These are phyloP conservation scores for Pollenia amentaria DNA, from an alignment of 2,888 invertebrate species.

Conservation along the genomic window DNA sequence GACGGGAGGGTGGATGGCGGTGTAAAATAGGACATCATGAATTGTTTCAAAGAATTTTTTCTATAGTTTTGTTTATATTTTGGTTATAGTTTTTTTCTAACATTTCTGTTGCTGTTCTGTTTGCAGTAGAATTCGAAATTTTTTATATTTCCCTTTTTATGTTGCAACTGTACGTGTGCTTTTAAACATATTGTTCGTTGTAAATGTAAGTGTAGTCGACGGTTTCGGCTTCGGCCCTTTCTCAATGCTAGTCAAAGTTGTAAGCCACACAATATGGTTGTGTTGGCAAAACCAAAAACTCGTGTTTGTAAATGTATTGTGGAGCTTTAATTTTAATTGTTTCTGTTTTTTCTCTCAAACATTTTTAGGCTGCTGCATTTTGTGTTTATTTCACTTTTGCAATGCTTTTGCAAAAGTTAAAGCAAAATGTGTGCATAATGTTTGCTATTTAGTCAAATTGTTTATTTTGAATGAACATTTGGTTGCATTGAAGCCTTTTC, in stretches of 20 bases:
- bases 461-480: slow-evolving; percentile 38
- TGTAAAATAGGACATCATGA: slow-evolving; percentile 52
- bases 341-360: background rate
- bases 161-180: background rate
- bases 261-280: slow-evolving; percentile 57
- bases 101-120: slow-evolving; percentile 35
- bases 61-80: slow-evolving; percentile 46
- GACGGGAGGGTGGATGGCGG: background rate
- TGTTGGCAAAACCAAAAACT: slow-evolving; percentile 64
- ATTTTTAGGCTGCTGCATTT: slow-evolving; percentile 43
- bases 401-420: background rate
- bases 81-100: slow-evolving; percentile 25
- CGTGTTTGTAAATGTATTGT: slow-evolving; percentile 55
- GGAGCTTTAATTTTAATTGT: slow-evolving; percentile 43
- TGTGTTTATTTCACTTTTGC: slow-evolving; percentile 8
- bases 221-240: slow-evolving; percentile 24
- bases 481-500: background rate
- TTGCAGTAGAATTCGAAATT: slow-evolving; percentile 39
- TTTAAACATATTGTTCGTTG: slow-evolving; percentile 15
- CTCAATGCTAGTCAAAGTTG: slow-evolving; percentile 55
- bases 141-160: background rate
- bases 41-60: slow-evolving; percentile 53
- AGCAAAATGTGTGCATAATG: background rate
- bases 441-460: slow-evolving; percentile 29
- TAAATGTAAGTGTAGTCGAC: slow-evolving; percentile 38